phyloP scores from a whole-genome alignment of 1,140 invertebrate genomes.

The Papilio machaon region DNA sequence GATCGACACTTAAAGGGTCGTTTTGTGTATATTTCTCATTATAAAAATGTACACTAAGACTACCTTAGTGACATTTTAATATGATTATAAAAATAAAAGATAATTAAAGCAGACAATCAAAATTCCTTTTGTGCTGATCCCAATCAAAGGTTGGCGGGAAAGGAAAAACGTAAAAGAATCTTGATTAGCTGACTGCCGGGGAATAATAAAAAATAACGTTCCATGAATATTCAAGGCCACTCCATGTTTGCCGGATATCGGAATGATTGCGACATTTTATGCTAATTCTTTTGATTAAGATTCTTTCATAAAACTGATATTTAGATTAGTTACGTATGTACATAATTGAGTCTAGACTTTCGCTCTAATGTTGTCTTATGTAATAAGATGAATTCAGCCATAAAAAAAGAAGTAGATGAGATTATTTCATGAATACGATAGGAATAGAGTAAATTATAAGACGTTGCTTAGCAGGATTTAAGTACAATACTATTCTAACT shows the following conservation, averaged over 20 bases:
- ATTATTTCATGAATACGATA: too few species aligned
- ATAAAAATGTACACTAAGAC: not conserved
- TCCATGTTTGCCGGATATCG: slow-evolving; percentile 23
- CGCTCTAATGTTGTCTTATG: not conserved
- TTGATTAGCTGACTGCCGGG: slow-evolving; percentile 29
- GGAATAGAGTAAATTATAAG: too few species aligned
- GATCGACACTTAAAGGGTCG: not conserved
- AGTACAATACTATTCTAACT: too few species aligned
- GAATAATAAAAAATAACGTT: slow-evolving; percentile 37
- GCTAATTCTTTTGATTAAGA: slow-evolving; percentile 19
- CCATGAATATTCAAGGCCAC: slow-evolving; percentile 33
- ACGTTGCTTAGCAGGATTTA: too few species aligned
- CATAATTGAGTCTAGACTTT: not conserved
- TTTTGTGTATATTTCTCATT: not conserved
- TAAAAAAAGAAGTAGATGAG: too few species aligned
- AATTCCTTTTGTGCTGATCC: slow-evolving; percentile 34
- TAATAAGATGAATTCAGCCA: not conserved
- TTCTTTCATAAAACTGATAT: not conserved
- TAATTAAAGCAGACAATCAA: slow-evolving; percentile 28
- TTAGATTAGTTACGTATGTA: not conserved
- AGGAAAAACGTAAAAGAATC: slow-evolving; percentile 37
- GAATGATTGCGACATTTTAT: slow-evolving; percentile 12
- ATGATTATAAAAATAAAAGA: not conserved
- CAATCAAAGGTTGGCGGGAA: slow-evolving; percentile 30
- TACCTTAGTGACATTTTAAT: not conserved